phyloP scores from a whole-genome alignment of 2,113 vertebrate species.

The Turdus rufiventris region DNA sequence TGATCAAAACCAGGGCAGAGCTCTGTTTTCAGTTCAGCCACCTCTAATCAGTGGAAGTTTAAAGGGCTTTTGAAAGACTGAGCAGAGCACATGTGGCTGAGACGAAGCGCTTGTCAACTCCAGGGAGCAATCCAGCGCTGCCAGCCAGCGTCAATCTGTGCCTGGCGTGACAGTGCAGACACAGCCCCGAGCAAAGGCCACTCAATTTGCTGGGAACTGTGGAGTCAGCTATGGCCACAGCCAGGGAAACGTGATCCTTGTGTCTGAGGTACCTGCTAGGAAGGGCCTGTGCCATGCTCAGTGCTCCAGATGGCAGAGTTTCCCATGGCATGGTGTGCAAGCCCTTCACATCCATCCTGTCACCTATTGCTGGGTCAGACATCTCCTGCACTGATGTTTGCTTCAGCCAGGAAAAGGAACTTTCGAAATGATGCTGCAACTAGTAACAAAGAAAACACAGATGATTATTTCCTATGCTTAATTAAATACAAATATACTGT shows the following conservation, averaged over 20 bases:
- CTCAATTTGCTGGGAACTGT: background rate
- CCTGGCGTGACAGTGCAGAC: background rate
- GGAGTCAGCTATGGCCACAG: background rate
- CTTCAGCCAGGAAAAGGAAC: background rate
- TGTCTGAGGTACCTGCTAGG: background rate
- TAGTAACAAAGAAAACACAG: background rate
- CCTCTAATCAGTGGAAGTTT: constrained; percentile 32
- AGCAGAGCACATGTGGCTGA: constrained; percentile 15
- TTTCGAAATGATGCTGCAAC: background rate
- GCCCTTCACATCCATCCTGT: background rate
- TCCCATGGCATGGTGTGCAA: background rate
- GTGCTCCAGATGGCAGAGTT: background rate
- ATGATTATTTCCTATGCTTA: background rate
- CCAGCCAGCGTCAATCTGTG: constrained; percentile 32
- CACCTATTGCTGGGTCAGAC: background rate
- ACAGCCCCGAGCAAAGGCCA: background rate
- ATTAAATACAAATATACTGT: background rate
- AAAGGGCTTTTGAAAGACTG: constrained; percentile 51
- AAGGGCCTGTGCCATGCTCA: background rate
- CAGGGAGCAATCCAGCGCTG: background rate
- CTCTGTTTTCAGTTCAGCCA: constrained; percentile 16
- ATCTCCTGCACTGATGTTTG: background rate
- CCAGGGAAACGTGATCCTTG: background rate
- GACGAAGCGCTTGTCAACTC: constrained; percentile 18
- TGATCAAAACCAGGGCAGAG: background rate